Conservation (phyloP, 2,888 invertebrate species). For the Stramonita haemastoma region DNA sequence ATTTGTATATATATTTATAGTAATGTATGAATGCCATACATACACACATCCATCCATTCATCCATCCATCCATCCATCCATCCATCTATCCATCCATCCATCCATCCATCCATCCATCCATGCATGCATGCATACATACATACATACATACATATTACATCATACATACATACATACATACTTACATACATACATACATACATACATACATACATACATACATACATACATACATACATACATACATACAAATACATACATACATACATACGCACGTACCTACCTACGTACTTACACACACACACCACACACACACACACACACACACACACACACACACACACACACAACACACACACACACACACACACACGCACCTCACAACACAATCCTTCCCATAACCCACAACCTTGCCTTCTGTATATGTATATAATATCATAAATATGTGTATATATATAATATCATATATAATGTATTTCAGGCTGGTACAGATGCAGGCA, state of each 20-base stretch:
- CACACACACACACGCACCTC: not conserved
- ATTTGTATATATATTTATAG: too few species aligned
- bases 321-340: not conserved
- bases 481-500: not conserved
- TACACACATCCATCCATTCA: not conserved
- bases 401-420: too few species aligned
- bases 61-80: not conserved
- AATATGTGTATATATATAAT: too few species aligned
- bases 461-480: not conserved
- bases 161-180: not conserved
- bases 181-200: not conserved
- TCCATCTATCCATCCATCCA: too few species aligned
- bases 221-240: not conserved
- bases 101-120: too few species aligned
- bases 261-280: not conserved
- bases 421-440: too few species aligned
- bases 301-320: not conserved
- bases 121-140: not conserved
- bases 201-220: not conserved
- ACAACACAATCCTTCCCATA: not conserved
- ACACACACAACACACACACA: not conserved
- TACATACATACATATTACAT: not conserved
- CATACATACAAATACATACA: not conserved
- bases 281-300: not conserved
- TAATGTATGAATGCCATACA: not conserved